Evolutionary conservation across 2,888 invertebrate species (phyloP).

Genomic region (Nesidiocoris tenuis): DNA sequence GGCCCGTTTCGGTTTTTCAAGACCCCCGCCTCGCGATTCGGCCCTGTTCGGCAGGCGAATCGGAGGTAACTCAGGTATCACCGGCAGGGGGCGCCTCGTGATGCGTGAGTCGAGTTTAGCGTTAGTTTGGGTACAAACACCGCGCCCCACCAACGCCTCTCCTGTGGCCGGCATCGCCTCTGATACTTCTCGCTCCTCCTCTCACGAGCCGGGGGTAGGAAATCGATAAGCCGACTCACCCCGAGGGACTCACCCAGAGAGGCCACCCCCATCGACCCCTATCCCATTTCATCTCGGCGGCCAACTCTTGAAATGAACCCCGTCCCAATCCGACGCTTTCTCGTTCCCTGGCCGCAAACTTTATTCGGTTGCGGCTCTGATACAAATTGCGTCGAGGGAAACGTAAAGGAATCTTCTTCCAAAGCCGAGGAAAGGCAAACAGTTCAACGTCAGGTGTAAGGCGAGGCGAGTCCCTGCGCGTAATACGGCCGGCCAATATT

Average conservation of each 20-base stretch:
- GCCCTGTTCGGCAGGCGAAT: no score
- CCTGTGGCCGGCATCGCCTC: neutral
- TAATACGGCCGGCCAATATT: neutral
- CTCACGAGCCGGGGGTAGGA: neutral
- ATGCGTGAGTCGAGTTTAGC: neutral
- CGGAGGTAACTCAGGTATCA: no score
- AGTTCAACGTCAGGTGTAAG: neutral
- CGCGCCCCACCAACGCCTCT: neutral
- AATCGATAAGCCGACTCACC: neutral
- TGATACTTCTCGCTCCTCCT: neutral
- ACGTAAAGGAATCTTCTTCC: neutral
- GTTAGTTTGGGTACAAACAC: neutral
- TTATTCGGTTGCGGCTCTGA: neutral
- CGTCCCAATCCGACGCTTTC: neutral
- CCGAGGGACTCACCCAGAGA: neutral
- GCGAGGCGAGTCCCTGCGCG: neutral
- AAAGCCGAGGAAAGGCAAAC: neutral
- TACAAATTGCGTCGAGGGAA: neutral
- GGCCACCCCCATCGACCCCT: neutral
- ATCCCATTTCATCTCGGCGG: neutral
- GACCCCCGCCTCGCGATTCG: no score
- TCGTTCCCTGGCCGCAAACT: neutral
- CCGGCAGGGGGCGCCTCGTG: neutral
- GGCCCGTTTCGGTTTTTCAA: no score
- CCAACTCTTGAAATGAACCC: neutral